phyloP scores from a whole-genome alignment of 2,113 vertebrate genomes.

The Gasterosteus nipponicus region DNA sequence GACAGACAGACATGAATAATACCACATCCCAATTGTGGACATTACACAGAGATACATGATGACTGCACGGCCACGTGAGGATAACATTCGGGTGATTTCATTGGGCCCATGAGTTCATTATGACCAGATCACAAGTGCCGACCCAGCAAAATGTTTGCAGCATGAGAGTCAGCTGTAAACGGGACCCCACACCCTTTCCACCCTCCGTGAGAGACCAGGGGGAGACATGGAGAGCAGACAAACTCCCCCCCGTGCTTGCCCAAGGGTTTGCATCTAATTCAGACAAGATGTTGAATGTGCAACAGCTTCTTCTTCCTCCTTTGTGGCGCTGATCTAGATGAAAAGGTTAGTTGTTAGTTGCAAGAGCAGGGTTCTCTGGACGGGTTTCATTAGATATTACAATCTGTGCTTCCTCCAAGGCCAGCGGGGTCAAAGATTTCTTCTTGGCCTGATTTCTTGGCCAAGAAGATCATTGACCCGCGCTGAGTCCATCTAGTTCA shows the following conservation, averaged over 20 bases:
- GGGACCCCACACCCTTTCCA: conserved; percentile 63
- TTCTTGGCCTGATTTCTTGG: conserved; percentile 80
- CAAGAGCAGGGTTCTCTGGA: conserved; percentile 65
- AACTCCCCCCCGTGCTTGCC: conserved; percentile 58
- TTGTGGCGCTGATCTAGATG: conserved; percentile 61
- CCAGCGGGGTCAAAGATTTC: conserved; percentile 74
- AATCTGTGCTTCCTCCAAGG: conserved; percentile 75
- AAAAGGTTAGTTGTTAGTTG: conserved; percentile 62
- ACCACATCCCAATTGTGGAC: conserved; percentile 29
- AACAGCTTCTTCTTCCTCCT: conserved; percentile 65
- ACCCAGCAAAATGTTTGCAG: conserved; percentile 62
- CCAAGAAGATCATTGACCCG: conserved; percentile 73
- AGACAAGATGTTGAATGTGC: conserved; percentile 75
- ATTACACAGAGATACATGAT: conserved; percentile 51
- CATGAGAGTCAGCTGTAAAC: conserved; percentile 62
- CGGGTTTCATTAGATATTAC: conserved; percentile 75
- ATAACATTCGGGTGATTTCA: conserved; percentile 60
- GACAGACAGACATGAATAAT: conserved; percentile 31
- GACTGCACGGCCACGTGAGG: conserved; percentile 45
- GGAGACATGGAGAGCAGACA: conserved; percentile 37
- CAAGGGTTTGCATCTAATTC: conserved; percentile 70
- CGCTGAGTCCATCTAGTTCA: conserved; percentile 72
- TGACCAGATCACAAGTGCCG: conserved; percentile 51
- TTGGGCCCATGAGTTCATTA: conserved; percentile 57
- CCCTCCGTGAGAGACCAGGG: conserved; percentile 58